Evolutionary conservation across 2,113 vertebrate species (phyloP).

Genomic region (Ivindomyrus marchei): DNA sequence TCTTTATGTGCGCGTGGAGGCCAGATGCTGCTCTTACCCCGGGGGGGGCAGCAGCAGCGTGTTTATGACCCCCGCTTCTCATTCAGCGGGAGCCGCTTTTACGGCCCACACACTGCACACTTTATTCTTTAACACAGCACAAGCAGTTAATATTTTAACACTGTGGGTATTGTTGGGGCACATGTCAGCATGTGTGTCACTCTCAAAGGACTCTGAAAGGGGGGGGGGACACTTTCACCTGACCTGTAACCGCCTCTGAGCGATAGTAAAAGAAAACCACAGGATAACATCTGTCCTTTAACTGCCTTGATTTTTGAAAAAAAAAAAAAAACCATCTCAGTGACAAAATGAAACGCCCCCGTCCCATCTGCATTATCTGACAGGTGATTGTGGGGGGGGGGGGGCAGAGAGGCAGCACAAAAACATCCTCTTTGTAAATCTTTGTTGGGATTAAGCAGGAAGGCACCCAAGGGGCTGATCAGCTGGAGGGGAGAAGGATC

Average conservation of each 20-base stretch:
- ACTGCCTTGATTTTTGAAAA: too few species aligned
- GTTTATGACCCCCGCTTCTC: conserved; percentile 24
- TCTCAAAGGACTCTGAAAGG: background rate
- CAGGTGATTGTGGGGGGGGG: background rate
- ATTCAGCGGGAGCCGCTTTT: conserved; percentile 36
- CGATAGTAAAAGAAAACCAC: background rate
- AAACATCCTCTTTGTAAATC: conserved; percentile 30
- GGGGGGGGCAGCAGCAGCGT: conserved; percentile 28
- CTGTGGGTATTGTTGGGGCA: conserved; percentile 42
- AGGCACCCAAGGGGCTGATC: conserved; percentile 45
- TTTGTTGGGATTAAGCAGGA: conserved; percentile 48
- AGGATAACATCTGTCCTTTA: background rate
- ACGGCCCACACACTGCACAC: conserved; percentile 13
- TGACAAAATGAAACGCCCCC: background rate
- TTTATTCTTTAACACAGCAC: conserved; percentile 42
- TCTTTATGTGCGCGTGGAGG: conserved; percentile 41
- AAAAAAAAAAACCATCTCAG: background rate
- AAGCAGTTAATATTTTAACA: conserved; percentile 57
- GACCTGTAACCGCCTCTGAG: background rate
- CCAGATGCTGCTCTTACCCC: conserved; percentile 36
- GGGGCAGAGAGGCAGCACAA: background rate
- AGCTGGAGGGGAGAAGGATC: conserved; percentile 46
- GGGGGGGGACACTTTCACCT: background rate
- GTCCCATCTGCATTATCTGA: background rate
- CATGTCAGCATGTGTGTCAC: conserved; percentile 28